Base-by-base conservation (phyloP, 2,113 vertebrate species). In the Polyodon spathula region DNA sequence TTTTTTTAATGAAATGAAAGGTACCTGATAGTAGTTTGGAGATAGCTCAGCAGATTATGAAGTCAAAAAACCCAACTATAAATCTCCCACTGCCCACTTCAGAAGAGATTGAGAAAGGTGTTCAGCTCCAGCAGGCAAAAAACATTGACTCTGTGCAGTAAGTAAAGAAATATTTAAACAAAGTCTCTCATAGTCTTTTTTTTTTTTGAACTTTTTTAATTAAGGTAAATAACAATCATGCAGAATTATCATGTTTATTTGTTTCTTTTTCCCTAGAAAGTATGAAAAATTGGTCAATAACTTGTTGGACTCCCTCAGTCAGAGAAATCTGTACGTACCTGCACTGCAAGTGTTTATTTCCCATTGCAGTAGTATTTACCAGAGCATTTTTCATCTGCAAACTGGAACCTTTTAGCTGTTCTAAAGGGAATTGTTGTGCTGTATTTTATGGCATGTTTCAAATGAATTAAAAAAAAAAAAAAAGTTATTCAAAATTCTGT, bases 251-350 rank as follows among this genome's bases (percentile, higher is more conserved):
- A 6, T 52, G 66, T 10, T 6, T 50, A n/a, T 60, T 72, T 39
- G 42, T 66, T 12, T 63, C 59, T 37, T 63, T 65, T 72, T 65
- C 27, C 71, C 53, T 68, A 98, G 95, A 70, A 93, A 90, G 74
- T 98, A 98, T 69, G 84, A 95, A 75, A 87, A 85, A 59, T 82
- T 98, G 70, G 76, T 97, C 50, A 79, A 81, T 40, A 86, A 86
- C 72, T 85, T 97, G 48, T 81, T 97, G 71, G 90, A 92, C 56
- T 85, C 81, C 63, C 80, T 95, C 66, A 82, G 83, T 40, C 88
- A 96, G 74, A 92, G 92, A 78, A 95, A 97, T 78, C 74, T 96
- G 95, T 98, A 83, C 72, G 95, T 89, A 27, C n/a, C 1, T 7
- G 9, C 6, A 16, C 27, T 27, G 27, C 27, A 27, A 27, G 27